phyloP scores from a whole-genome alignment of 2,888 invertebrate species.

The Scotopteryx bipunctaria region DNA sequence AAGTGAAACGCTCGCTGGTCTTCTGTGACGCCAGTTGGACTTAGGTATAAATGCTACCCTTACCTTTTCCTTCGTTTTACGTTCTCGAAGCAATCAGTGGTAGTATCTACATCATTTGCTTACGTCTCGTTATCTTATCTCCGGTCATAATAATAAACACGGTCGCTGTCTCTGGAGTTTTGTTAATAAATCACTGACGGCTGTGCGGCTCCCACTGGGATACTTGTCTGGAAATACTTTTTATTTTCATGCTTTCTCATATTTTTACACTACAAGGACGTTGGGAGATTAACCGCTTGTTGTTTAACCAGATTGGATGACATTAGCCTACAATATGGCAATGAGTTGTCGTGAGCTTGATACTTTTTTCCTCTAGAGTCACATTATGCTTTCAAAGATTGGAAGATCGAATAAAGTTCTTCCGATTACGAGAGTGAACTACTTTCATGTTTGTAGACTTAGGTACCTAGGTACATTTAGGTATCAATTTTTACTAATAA shows the following conservation, averaged over 20 bases:
- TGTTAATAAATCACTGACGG: slow-evolving; percentile 51
- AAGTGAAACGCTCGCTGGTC: no score
- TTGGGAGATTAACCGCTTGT: slow-evolving; percentile 30
- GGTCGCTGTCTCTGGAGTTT: slow-evolving; percentile 35
- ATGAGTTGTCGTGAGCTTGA: not conserved
- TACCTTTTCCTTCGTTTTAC: slow-evolving; percentile 1
- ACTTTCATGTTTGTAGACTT: no score
- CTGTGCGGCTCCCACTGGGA: slow-evolving; percentile 26
- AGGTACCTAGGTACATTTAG: no score
- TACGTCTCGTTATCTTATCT: slow-evolving; percentile 47
- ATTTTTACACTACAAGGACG: slow-evolving; percentile 30
- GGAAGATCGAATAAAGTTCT: no score
- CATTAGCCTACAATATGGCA: not conserved
- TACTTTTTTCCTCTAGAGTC: not conserved
- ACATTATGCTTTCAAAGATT: not conserved
- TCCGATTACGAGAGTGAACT: no score
- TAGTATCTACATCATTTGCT: slow-evolving; percentile 40
- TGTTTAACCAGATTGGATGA: slow-evolving; percentile 19
- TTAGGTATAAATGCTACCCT: no score
- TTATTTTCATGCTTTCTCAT: slow-evolving; percentile 40
- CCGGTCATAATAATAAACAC: slow-evolving; percentile 49
- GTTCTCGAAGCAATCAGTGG: slow-evolving; percentile 17
- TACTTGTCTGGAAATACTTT: slow-evolving; percentile 42
- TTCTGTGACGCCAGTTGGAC: no score
- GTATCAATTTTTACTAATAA: no score